Conservation (phyloP, 2,113 vertebrate genomes). For the Nycticryphes semicollaris region DNA sequence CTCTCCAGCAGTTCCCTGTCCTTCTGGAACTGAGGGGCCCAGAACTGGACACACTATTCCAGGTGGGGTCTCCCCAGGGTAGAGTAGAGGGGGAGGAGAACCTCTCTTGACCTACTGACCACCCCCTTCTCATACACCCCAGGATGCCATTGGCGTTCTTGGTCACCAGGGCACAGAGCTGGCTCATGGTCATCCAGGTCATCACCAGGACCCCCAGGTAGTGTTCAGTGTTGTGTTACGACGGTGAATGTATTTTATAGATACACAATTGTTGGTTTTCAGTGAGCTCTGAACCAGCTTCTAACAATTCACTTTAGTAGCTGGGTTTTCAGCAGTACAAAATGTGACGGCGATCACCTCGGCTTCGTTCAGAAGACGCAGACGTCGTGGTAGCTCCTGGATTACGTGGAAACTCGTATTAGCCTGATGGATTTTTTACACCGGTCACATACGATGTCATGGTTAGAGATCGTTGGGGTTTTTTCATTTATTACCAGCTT, state of each 20-base stretch:
- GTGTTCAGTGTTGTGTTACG: neutral
- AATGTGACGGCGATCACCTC: neutral
- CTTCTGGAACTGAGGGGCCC: too few relatives aligned
- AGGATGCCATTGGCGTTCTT: too few relatives aligned
- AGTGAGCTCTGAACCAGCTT: neutral
- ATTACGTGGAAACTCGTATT: neutral
- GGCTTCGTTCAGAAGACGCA: neutral
- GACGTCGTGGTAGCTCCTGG: fast-evolving
- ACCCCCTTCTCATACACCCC: too few relatives aligned
- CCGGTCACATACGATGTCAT: neutral
- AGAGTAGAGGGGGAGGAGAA: too few relatives aligned
- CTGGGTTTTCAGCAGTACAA: neutral
- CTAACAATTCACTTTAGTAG: neutral
- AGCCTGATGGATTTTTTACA: neutral
- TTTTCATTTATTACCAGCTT: neutral
- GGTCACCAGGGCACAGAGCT: too few relatives aligned
- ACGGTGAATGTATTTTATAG: neutral
- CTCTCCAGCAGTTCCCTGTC: too few relatives aligned
- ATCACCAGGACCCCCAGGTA: too few relatives aligned
- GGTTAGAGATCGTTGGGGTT: neutral
- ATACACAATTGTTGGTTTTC: neutral
- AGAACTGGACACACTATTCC: too few relatives aligned
- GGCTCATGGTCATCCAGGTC: too few relatives aligned
- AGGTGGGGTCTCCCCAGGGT: too few relatives aligned
- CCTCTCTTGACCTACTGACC: too few relatives aligned